Conservation (phyloP, 2,888 invertebrate species). For the Trileptium ribeirensis region DNA sequence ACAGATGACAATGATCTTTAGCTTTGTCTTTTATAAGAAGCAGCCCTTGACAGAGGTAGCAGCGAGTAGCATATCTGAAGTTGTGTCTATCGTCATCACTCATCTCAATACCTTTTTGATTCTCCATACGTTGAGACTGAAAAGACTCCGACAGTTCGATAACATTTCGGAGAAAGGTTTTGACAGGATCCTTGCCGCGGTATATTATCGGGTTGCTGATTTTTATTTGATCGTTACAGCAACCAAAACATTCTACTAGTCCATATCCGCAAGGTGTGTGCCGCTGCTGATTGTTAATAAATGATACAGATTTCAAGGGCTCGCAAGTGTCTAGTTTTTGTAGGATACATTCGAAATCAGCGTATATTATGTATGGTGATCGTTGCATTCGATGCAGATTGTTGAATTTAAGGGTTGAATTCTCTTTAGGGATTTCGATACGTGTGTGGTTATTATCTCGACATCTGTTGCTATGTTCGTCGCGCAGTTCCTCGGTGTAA, state of each 20-base stretch:
- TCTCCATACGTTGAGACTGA: background rate
- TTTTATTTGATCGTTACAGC: background rate
- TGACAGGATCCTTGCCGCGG: background rate
- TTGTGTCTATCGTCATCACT: background rate
- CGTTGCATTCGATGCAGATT: background rate
- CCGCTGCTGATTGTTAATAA: background rate
- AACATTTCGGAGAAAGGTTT: background rate
- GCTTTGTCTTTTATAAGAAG: too few relatives aligned
- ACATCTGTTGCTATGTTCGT: background rate
- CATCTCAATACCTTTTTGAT: background rate
- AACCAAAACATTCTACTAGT: background rate
- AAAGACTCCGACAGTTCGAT: background rate
- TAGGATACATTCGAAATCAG: constrained; percentile 3
- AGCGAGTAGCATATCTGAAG: too few relatives aligned
- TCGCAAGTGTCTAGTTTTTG: background rate
- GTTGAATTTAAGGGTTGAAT: background rate
- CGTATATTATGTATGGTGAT: background rate
- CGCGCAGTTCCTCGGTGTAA: background rate
- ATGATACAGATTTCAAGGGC: background rate
- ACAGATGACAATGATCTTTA: too few relatives aligned
- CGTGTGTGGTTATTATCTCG: background rate
- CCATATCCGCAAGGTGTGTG: background rate
- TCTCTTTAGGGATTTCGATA: background rate
- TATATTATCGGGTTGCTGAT: background rate
- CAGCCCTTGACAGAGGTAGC: too few relatives aligned